A percentile compares a stretch with the other conserved stretches of the same genome.
Evolutionary conservation across 2,888 invertebrate genomes (phyloP).

Genomic region (Hypsopygia costalis): DNA sequence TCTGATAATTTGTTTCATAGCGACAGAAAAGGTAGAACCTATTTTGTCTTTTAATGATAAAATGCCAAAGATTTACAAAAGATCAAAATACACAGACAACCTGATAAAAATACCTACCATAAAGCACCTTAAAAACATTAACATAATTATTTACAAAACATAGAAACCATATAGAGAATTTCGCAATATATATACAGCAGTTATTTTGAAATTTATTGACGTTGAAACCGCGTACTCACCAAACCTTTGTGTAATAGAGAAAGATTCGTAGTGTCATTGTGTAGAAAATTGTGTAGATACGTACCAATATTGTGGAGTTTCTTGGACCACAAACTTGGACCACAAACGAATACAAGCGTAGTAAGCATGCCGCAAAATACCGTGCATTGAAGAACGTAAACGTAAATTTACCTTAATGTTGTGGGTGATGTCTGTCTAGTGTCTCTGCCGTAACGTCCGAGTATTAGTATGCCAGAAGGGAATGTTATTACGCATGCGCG

Average conservation of each 20-base stretch:
- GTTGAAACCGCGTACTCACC: slow-evolving; percentile 30
- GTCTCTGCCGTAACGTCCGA: slow-evolving; percentile 64
- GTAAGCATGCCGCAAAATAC: slow-evolving; percentile 36
- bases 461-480: slow-evolving; percentile 80
- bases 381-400: slow-evolving; percentile 33
- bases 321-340: slow-evolving; percentile 21
- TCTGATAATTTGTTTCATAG: too few species aligned
- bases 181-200: slow-evolving; percentile 65
- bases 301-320: slow-evolving; percentile 34
- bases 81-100: background rate
- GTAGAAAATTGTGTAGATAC: slow-evolving; percentile 36
- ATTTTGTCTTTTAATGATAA: too few species aligned
- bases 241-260: slow-evolving; percentile 10
- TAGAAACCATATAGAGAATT: slow-evolving; percentile 23
- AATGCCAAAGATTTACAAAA: too few species aligned
- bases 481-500: slow-evolving; percentile 81
- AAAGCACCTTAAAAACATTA: slow-evolving; percentile 37
- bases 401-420: slow-evolving; percentile 59
- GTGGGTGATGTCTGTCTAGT: slow-evolving; percentile 42
- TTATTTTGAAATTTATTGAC: slow-evolving; percentile 37
- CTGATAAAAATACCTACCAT: slow-evolving; percentile 13
- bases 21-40: too few species aligned
- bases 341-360: slow-evolving; percentile 28
- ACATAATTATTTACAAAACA: slow-evolving; percentile 37
- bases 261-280: slow-evolving; percentile 14